Base-by-base conservation (phyloP, 2,888 invertebrate genomes). In the Megamerina dolium region DNA sequence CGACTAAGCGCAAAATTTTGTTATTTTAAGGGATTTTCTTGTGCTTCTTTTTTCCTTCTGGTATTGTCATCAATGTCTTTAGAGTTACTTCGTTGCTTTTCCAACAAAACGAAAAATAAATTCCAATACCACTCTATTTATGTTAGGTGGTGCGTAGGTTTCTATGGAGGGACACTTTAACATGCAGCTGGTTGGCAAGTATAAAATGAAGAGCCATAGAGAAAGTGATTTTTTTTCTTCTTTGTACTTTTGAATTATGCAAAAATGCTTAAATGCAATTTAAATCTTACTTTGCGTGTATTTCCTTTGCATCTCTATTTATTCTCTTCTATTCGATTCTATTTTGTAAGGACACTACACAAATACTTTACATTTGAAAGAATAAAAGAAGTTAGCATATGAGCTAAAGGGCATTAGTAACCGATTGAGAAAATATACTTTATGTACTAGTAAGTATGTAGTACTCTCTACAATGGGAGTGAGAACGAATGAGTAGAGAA, bases 201-300 rank as follows among this genome's bases (percentile, higher is more conserved):
- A n/a, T n/a, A n/a, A n/a, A n/a, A n/a, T n/a, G n/a, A n/a, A n/a
- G n/a, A n/a, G n/a, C n/a, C n/a, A n/a, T n/a, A n/a, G n/a, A n/a
- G n/a, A n/a, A n/a, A n/a, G n/a, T n/a, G n/a, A n/a, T n/a, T n/a
- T n/a, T n/a, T n/a, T n/a, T n/a, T n/a, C n/a, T n/a, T n/a, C n/a
- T n/a, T n/a, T n/a, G n/a, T n/a, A n/a, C 48, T 44, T 37, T 41
- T 52, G 50, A 58, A 58, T 53, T 57, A 53, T 54, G 54, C 46
- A 50, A 56, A 64, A 63, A 59, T 60, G 51, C 61, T 62, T n/a
- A 66, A 64, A 66, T 64, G 64, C 61, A 64, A 63, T 65, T 66
- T 62, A 58, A 64, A 63, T 19, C 27, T 23, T 23, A 8, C 23
- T 23, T 6, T 10, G n/a, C n/a, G n/a, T n/a, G n/a, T n/a, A n/a